phyloP scores from a whole-genome alignment of 2,113 vertebrate species.

The Passer domesticus region DNA sequence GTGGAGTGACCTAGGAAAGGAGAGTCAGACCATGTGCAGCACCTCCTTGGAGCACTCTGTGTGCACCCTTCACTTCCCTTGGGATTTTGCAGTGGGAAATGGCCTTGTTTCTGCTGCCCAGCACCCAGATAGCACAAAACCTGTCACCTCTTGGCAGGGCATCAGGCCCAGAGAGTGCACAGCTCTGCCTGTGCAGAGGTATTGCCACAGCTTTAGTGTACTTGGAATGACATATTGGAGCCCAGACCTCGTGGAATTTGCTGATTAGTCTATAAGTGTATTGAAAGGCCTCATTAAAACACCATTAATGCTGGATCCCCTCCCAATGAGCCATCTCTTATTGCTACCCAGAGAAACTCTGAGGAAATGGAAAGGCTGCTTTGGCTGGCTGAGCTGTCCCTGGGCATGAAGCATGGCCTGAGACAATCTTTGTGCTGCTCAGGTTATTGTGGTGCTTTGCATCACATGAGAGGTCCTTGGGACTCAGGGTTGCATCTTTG shows the following conservation, averaged over 20 bases:
- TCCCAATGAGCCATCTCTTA: slow-evolving; percentile 60
- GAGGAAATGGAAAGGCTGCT: slow-evolving; percentile 45
- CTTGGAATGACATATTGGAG: slow-evolving; percentile 28
- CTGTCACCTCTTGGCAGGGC: not conserved
- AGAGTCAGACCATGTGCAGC: not conserved
- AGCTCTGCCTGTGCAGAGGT: not conserved
- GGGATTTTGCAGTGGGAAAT: not conserved
- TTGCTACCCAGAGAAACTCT: slow-evolving; percentile 46
- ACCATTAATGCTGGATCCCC: slow-evolving; percentile 26
- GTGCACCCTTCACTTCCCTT: not conserved
- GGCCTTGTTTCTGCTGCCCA: not conserved
- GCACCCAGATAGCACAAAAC: not conserved
- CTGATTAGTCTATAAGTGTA: slow-evolving; percentile 37
- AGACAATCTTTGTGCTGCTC: not conserved
- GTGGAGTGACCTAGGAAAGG: not conserved
- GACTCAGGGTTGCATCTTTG: not conserved
- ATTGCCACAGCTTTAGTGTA: not conserved
- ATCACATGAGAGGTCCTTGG: not conserved
- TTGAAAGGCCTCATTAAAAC: slow-evolving; percentile 51
- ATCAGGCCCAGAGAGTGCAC: not conserved
- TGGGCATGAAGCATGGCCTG: not conserved
- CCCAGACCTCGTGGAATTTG: slow-evolving; percentile 7
- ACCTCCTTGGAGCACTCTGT: not conserved
- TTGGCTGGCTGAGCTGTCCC: not conserved
- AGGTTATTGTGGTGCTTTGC: not conserved